A percentile compares a stretch with the other conserved stretches of the same genome.
Evolutionary conservation across 2,113 vertebrate species (phyloP).

Genomic region (Pogonocichla stellata): DNA sequence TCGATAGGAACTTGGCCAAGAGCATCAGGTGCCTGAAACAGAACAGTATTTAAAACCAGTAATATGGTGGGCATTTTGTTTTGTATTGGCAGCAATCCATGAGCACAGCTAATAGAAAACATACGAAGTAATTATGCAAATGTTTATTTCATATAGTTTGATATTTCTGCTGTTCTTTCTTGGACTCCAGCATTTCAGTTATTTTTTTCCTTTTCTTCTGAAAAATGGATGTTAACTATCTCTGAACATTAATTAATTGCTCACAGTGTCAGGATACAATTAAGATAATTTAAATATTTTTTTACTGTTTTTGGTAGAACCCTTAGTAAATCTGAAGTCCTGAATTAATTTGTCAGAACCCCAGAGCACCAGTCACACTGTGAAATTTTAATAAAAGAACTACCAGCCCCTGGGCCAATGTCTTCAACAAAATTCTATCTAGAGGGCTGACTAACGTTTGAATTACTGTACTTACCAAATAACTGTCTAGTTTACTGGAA

Average conservation of each 20-base stretch:
- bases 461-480: conserved; percentile 75
- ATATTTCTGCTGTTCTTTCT: not conserved
- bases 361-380: not conserved
- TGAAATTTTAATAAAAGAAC: not conserved
- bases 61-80: not conserved
- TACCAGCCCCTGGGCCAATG: not conserved
- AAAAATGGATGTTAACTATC: not conserved
- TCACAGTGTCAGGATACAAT: not conserved
- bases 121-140: not conserved
- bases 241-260: not conserved
- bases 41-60: not conserved
- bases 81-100: not conserved
- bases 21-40: conserved; percentile 74
- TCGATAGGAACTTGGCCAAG: conserved; percentile 73
- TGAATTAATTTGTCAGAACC: not conserved
- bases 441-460: not conserved
- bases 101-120: not conserved
- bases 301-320: not conserved
- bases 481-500: conserved; percentile 42
- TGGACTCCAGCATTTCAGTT: not conserved
- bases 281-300: not conserved
- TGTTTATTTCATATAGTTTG: not conserved
- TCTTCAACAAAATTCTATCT: not conserved
- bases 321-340: not conserved
- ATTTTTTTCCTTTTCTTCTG: not conserved